Evolutionary conservation across 2,113 vertebrate genomes (phyloP).

Genomic region (Heptranchias perlo): DNA sequence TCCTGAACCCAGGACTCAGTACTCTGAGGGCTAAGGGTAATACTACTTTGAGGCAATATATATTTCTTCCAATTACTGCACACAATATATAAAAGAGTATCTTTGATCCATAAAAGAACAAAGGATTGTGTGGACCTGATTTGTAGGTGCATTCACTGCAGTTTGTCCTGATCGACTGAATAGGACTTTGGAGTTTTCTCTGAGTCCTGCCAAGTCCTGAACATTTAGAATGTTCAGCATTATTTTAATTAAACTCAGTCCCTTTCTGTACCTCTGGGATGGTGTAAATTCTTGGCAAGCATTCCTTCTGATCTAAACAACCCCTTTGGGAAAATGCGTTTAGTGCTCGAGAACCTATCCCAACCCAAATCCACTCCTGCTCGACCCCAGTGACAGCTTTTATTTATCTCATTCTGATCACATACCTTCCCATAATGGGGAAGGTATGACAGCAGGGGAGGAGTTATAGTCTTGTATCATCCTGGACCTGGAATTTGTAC

Average conservation of each 20-base stretch:
- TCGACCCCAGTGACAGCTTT: not conserved
- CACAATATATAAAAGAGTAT: not conserved
- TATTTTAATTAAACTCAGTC: constrained; percentile 25
- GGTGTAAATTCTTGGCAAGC: constrained; percentile 46
- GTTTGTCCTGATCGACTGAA: not conserved
- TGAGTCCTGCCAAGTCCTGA: not conserved
- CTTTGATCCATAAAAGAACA: not conserved
- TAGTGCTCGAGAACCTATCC: not conserved
- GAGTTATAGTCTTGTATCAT: constrained; percentile 14
- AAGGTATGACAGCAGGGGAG: constrained; percentile 23
- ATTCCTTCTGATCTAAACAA: constrained; percentile 46
- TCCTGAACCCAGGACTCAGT: not conserved
- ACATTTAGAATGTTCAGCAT: not conserved
- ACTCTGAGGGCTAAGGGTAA: not conserved
- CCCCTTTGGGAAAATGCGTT: constrained; percentile 16
- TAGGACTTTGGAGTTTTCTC: not conserved
- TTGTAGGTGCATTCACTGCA: not conserved
- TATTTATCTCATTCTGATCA: constrained; percentile 22
- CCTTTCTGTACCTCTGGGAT: constrained; percentile 41
- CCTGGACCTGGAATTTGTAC: not conserved
- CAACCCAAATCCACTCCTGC: not conserved
- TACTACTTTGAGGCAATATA: not conserved
- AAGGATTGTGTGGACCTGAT: not conserved
- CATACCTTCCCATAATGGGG: not conserved
- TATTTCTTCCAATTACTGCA: not conserved